Percentiles rank a stretch among this genome's conserved stretches.
Evolutionary conservation across 1,140 invertebrate species (phyloP).

Genomic region (Lucilia cuprina): DNA sequence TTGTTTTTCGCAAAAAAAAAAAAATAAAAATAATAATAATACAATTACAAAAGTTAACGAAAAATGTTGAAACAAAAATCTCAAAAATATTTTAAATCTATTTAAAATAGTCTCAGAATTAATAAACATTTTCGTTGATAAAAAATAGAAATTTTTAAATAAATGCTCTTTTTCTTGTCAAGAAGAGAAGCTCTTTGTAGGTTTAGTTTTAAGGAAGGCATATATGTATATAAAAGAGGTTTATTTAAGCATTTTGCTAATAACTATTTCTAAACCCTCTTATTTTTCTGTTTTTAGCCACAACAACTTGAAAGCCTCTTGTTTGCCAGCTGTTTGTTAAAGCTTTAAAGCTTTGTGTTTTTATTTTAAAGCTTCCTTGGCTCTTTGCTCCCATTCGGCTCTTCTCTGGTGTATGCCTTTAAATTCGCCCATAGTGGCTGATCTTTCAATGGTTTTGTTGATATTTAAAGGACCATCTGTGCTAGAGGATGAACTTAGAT

Average conservation of each 20-base stretch:
- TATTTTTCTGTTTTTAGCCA: background rate
- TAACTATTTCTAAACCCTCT: background rate
- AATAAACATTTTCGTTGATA: background rate
- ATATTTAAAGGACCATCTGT: conserved; percentile 11
- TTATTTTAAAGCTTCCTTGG: conserved; percentile 69
- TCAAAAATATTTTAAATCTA: background rate
- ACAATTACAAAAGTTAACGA: background rate
- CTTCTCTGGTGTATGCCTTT: conserved; percentile 76
- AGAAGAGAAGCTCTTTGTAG: background rate
- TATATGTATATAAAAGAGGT: background rate
- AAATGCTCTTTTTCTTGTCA: background rate
- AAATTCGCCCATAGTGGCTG: conserved; percentile 63
- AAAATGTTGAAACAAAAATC: background rate
- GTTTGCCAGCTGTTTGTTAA: background rate
- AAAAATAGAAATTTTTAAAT: background rate
- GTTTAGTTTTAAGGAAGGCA: background rate
- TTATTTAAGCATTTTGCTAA: background rate
- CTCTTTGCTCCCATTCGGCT: conserved; percentile 77
- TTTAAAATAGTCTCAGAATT: background rate
- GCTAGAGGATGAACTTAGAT: background rate
- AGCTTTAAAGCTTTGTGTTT: background rate
- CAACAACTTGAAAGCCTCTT: background rate
- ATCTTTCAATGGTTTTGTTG: conserved; percentile 52
- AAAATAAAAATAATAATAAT: background rate
- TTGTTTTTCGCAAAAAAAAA: background rate